Evolutionary conservation across 2,888 invertebrate species (phyloP).

Genomic region (Idaea aversata): DNA sequence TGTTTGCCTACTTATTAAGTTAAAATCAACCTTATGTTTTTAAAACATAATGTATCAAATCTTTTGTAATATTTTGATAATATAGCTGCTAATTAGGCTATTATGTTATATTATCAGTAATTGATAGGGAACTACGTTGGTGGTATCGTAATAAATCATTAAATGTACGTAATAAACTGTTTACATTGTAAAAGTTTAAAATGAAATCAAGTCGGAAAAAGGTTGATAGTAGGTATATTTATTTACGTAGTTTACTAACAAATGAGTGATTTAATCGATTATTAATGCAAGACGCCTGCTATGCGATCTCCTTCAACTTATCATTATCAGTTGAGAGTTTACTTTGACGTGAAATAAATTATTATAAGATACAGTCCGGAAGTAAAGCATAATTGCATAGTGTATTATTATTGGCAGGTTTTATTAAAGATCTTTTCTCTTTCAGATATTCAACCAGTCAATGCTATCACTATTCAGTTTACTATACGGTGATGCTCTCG

Average conservation of each 20-base stretch:
- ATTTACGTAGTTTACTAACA: too few species aligned
- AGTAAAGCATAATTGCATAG: too few species aligned
- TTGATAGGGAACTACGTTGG: background rate
- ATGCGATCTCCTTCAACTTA: too few species aligned
- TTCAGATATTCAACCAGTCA: slow-evolving; percentile 85
- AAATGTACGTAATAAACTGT: background rate
- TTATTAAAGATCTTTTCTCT: slow-evolving; percentile 30
- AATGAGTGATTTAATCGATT: too few species aligned
- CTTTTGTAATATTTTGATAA: background rate
- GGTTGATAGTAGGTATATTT: background rate
- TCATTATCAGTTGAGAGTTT: too few species aligned
- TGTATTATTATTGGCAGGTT: background rate
- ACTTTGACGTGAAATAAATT: too few species aligned
- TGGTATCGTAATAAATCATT: background rate
- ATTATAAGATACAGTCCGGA: too few species aligned
- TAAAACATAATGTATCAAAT: background rate
- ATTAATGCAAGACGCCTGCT: too few species aligned
- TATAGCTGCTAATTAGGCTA: background rate
- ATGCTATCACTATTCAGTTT: slow-evolving; percentile 86
- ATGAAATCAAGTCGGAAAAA: background rate
- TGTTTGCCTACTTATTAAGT: background rate
- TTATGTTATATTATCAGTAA: background rate
- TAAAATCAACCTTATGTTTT: background rate
- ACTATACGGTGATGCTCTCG: slow-evolving; percentile 83
- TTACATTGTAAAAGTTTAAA: background rate